Base-by-base conservation (phyloP, 2,888 invertebrate genomes). In the Petrolisthes manimaculis region DNA sequence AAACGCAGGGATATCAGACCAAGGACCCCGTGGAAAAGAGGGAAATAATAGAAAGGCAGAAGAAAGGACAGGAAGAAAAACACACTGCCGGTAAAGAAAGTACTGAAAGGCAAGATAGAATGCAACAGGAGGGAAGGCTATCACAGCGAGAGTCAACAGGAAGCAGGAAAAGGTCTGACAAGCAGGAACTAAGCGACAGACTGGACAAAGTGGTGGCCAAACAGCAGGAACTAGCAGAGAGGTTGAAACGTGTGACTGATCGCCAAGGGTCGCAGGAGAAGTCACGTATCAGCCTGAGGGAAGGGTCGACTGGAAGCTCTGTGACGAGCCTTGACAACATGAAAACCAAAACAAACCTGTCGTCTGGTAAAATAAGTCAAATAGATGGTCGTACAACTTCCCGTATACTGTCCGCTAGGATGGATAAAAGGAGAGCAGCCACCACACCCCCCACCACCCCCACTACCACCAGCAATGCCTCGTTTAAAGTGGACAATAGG, bases 131-230 rank as follows among this genome's bases (percentile, higher is more conserved):
- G 9, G 80, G 21, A 12, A 21, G n/a, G n/a, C n/a, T 14, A 61
- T 9, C 24, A 37, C 37, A 21, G 75, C 55, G 14, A 6, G 24
- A 21, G 54, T 9, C 80, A 53, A 8, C n/a, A 61, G 56, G 24
- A 4, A 80, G 12, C 55, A 4, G 74, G 54, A 55, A 24, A 61
- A 80, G 21, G 21, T 21, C 12, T n/a, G n/a, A 18, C 9, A 37
- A 77, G 1, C 77, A 77, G 37, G 53, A 77, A 51, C 51, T 51
- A 77, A 6, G 55, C 6, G 79, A 54, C 18, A 79, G 54, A n/a
- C n/a, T 21, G 80, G 80, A 56, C 18, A 80, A 56, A 8, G 53
- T 56, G n/a, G 61, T 56, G 61, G 56, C 80, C 56, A 55, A 80
- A 24, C 80, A 80, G 80, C 24, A 56, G 53, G 53, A 77, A 51